Evolutionary conservation across 1,140 invertebrate species (phyloP).

Genomic region (Aphidius ervi): DNA sequence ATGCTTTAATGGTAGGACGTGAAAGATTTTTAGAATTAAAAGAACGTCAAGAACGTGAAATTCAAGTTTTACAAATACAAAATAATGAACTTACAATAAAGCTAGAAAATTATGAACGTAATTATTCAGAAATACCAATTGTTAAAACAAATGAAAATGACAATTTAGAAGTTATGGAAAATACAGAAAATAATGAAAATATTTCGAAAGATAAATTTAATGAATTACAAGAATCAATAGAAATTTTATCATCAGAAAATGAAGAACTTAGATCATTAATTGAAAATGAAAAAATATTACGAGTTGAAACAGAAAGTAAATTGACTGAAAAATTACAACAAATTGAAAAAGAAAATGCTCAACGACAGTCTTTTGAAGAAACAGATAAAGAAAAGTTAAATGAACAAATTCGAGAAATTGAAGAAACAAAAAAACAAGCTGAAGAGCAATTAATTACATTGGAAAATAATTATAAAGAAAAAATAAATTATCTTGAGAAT

Average conservation of each 20-base stretch:
- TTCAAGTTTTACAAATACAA: constrained; percentile 64
- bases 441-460: constrained; percentile 33
- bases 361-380: constrained; percentile 22
- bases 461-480: constrained; percentile 23
- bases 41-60: constrained; percentile 68
- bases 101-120: constrained; percentile 54
- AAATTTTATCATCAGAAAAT: constrained; percentile 65
- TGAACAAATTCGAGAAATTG: constrained; percentile 31
- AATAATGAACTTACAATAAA: constrained; percentile 64
- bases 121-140: constrained; percentile 10
- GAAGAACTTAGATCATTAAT: constrained; percentile 67
- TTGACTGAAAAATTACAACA: constrained; percentile 21
- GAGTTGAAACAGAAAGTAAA: constrained; percentile 34
- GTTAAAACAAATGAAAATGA: constrained; percentile 5
- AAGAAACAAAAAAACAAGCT: constrained; percentile 36
- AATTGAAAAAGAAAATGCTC: constrained; percentile 28
- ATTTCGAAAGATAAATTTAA: constrained; percentile 41
- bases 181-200: neutral
- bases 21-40: constrained; percentile 73
- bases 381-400: constrained; percentile 21
- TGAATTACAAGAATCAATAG: constrained; percentile 55
- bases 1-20: constrained; percentile 72
- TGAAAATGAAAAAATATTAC: constrained; percentile 53
- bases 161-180: neutral
- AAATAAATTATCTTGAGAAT: constrained; percentile 2